phyloP scores from a whole-genome alignment of 2,797 vertebrate species.

The Cetoscarus ocellatus region DNA sequence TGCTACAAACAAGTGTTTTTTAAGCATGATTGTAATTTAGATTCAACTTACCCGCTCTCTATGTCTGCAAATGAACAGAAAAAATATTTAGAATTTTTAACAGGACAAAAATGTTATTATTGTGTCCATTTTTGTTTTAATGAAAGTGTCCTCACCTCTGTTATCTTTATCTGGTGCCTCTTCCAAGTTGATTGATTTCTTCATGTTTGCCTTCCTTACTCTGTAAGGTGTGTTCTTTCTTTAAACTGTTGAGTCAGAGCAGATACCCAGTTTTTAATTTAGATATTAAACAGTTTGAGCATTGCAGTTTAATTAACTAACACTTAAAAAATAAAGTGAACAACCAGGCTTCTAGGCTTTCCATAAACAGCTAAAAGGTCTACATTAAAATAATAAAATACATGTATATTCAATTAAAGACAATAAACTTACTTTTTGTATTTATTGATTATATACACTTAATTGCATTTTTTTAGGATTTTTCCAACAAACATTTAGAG shows the following conservation, averaged over 20 bases:
- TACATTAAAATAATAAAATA: too few species aligned
- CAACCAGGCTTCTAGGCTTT: too few species aligned
- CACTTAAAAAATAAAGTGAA: too few species aligned
- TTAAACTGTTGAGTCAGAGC: neutral
- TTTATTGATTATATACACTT: too few species aligned
- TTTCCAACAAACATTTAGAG: too few species aligned
- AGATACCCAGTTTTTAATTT: too few species aligned
- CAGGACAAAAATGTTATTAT: neutral
- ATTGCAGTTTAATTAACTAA: too few species aligned
- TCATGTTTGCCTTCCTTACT: constrained; percentile 52
- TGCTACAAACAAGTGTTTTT: constrained; percentile 10
- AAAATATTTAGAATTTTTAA: neutral
- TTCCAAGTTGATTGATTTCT: constrained; percentile 11
- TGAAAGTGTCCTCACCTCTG: constrained; percentile 39
- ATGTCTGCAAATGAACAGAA: constrained; percentile 22
- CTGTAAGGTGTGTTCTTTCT: neutral
- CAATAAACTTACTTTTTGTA: too few species aligned
- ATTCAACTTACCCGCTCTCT: constrained; percentile 61
- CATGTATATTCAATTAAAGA: too few species aligned
- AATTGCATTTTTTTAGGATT: too few species aligned
- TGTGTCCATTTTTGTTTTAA: neutral
- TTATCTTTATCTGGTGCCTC: constrained; percentile 1
- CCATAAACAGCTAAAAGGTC: too few species aligned
- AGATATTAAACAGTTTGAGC: too few species aligned
- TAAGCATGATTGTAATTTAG: neutral